These are phyloP conservation scores for Yoshiicerus persimilis DNA, from an alignment of 1,140 invertebrate genomes.

Conservation along the genomic window DNA sequence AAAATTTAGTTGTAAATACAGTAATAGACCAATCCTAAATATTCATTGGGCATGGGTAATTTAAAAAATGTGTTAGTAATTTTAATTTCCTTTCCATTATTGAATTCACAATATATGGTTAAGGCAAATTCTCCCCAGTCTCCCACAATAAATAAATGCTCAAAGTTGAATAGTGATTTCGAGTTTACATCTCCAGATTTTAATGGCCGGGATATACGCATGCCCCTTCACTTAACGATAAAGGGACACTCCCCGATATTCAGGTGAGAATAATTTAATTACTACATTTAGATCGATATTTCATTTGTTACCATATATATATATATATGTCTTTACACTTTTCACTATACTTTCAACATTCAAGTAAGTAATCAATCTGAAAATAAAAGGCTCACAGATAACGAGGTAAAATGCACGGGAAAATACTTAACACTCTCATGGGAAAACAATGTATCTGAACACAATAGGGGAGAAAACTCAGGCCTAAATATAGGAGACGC, in stretches of 20 bases:
- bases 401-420: not conserved
- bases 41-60: too few relatives aligned
- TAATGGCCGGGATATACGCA: not conserved
- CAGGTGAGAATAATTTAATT: not conserved
- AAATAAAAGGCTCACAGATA: not conserved
- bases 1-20: too few relatives aligned
- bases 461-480: not conserved
- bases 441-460: not conserved
- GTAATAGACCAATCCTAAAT: too few relatives aligned
- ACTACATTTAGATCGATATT: not conserved
- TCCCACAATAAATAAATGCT: not conserved
- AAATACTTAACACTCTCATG: not conserved
- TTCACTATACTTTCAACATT: not conserved
- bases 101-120: too few relatives aligned
- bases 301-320: not conserved
- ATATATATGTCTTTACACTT: not conserved
- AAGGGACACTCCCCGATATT: not conserved
- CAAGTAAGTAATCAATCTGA: not conserved
- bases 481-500: not conserved
- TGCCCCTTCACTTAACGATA: not conserved
- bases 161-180: not conserved
- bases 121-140: not conserved
- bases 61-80: too few relatives aligned
- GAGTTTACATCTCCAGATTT: not conserved
- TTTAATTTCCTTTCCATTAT: too few relatives aligned